These are phyloP conservation scores for Periparus ater DNA, from an alignment of 2,797 vertebrate species.

Conservation along the genomic window DNA sequence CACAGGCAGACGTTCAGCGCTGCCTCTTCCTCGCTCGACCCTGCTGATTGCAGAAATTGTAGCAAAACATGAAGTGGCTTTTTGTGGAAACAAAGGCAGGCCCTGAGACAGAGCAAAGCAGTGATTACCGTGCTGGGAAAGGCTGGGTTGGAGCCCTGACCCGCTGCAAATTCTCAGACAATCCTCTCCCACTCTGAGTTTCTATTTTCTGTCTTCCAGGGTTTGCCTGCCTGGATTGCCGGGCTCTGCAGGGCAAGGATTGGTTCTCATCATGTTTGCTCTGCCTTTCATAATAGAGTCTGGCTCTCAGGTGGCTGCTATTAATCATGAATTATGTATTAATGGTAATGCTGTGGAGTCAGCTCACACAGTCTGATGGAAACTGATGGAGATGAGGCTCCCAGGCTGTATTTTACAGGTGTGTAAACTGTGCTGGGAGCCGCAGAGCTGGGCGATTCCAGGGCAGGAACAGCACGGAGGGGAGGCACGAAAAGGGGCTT, in stretches of 20 bases:
- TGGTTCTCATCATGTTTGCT: not conserved
- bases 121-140: not conserved
- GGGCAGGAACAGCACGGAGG: not conserved
- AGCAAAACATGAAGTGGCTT: not conserved
- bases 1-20: fast-evolving
- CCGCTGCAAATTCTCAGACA: not conserved
- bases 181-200: not conserved
- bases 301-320: not conserved
- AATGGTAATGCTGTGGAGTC: not conserved
- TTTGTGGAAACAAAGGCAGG: not conserved
- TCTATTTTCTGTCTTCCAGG: not conserved
- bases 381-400: not conserved
- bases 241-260: not conserved
- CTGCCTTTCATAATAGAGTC: not conserved
- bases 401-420: not conserved
- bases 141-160: not conserved
- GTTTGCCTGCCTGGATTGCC: not conserved
- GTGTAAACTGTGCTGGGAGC: not conserved
- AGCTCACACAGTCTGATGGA: not conserved
- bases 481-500: not conserved
- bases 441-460: not conserved
- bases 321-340: conserved; percentile 31
- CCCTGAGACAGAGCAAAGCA: not conserved
- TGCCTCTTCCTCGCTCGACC: not conserved
- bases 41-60: not conserved